Conservation (phyloP, 2,888 invertebrate genomes). For the Raillietiella orientalis region DNA sequence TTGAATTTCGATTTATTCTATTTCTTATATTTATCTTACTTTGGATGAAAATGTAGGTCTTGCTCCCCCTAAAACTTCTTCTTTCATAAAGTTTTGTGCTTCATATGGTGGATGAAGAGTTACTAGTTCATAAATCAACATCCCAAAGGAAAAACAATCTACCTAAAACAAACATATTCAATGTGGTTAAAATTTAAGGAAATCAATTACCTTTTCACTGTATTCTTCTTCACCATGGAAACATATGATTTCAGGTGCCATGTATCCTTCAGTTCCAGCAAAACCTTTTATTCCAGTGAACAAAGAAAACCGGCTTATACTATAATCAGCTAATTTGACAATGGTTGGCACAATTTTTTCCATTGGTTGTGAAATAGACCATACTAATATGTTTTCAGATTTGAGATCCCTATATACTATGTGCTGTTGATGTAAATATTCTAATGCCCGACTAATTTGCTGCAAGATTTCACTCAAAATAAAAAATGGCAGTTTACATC, state of each 20-base stretch:
- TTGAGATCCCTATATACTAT: conserved; percentile 80
- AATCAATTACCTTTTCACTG: conserved; percentile 44
- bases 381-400: conserved; percentile 93
- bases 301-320: conserved; percentile 54
- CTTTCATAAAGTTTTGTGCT: conserved; percentile 83
- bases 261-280: conserved; percentile 94
- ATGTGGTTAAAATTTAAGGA: neutral
- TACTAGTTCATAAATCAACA: conserved; percentile 84
- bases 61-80: conserved; percentile 78
- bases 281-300: conserved; percentile 85
- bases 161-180: conserved; percentile 22
- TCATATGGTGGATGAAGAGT: conserved; percentile 82
- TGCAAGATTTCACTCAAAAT: conserved; percentile 51
- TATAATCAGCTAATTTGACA: conserved; percentile 89
- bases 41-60: conserved; percentile 56
- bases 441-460: conserved; percentile 67
- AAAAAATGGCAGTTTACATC: conserved; percentile 41
- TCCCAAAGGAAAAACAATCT: conserved; percentile 94
- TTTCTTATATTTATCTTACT: too few species aligned
- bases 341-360: conserved; percentile 21
- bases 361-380: conserved; percentile 58
- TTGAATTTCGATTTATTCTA: too few species aligned
- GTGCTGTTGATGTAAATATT: conserved; percentile 67
- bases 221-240: conserved; percentile 97
- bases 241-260: conserved; percentile 95